Base-by-base conservation (phyloP, 2,888 invertebrate genomes). In the Heterodera filipjevi region DNA sequence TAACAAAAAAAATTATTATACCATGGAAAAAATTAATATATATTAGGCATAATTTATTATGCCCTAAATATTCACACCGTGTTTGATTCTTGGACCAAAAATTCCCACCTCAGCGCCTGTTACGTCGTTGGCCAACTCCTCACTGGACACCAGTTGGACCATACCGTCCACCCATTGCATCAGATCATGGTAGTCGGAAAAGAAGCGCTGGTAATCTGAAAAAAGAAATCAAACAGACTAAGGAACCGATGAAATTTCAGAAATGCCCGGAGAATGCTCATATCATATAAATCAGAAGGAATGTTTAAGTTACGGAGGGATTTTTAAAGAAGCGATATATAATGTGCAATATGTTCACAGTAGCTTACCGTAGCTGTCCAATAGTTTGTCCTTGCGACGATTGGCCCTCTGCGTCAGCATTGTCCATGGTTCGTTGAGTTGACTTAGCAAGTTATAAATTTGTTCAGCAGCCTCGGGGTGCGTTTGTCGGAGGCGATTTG, bases 151-250 rank as follows among this genome's bases (percentile, higher is more conserved):
- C 77, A 99, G 92, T 76, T 89, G 87, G 93, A 95, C 94, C 97
- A 98, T 99, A 44, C 95, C 95, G 90, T 95, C 95, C 89, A 99
- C 97, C 98, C 98, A 99, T 70, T 97, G 95, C 92, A 95, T 94
- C 84, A 99, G 91, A 90, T 99, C 98, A 82, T 97, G 90, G 91
- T 96, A 96, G 90, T 98, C 98, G 84, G 95, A 95, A 39, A 98
- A 92, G 93, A 96, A 99, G 77, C 98, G 92, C 91, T 99, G 99
- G 88, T 98, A 92, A 90, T 99, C 99, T 79, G 12, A 77, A 77
- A 33, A 10, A 27, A 6, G 2, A 8, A 30, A 12, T 44, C 8
- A 71, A 5, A 30, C 19, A 49, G 30, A 75, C 19, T 14, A 74
- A n/a, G 6, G n/a, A 22, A 53, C 14, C 30, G 14, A 8, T 6